These are phyloP conservation scores for Eilema depressum DNA, from an alignment of 2,888 invertebrate species.

Conservation along the genomic window DNA sequence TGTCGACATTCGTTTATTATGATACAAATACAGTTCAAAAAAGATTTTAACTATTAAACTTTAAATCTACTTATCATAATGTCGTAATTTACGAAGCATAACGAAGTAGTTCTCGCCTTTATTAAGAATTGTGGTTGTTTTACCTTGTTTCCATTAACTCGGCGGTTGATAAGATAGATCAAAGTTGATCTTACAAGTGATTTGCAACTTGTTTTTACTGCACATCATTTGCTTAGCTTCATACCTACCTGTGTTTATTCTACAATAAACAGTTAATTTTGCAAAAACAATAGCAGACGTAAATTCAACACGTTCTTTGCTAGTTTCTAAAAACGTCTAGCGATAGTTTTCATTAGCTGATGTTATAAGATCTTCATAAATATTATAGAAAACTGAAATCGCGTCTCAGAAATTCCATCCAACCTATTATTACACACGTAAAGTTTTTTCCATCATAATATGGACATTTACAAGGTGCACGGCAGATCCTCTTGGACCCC, in stretches of 20 bases:
- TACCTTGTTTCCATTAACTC: constrained; percentile 24
- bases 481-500: constrained; percentile 27
- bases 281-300: background rate
- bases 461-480: constrained; percentile 1
- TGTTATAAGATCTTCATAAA: background rate
- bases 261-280: constrained; percentile 7
- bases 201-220: constrained; percentile 33
- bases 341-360: background rate
- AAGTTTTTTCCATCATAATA: background rate
- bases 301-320: too few species aligned
- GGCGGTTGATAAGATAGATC: constrained; percentile 49
- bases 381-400: background rate
- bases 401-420: background rate
- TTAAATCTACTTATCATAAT: background rate
- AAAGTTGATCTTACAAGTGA: constrained; percentile 56
- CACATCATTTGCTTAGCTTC: constrained; percentile 6
- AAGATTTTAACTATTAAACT: background rate
- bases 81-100: background rate
- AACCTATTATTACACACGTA: background rate
- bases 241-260: background rate
- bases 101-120: background rate
- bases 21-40: background rate
- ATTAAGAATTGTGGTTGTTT: background rate
- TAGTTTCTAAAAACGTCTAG: too few species aligned
- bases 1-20: constrained; percentile 8